A percentile compares a stretch with the other conserved stretches of the same genome.
Evolutionary conservation across 2,888 invertebrate species (phyloP).

Genomic region (Euclidia mi): DNA sequence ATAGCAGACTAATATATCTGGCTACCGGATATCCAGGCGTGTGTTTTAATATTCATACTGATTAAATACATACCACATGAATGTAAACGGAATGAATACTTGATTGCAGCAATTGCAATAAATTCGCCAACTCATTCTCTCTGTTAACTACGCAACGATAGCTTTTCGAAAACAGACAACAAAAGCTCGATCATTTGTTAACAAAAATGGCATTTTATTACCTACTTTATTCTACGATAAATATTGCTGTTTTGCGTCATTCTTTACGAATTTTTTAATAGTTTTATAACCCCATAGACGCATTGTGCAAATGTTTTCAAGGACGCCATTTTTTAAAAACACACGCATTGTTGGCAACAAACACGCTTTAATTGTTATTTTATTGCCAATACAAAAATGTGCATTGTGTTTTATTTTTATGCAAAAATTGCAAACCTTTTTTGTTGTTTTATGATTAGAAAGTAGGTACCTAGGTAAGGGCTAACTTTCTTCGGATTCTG

Average conservation of each 20-base stretch:
- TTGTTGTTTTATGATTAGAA: conserved; percentile 71
- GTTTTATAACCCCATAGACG: conserved; percentile 57
- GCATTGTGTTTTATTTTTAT: conserved; percentile 56
- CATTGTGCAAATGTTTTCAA: conserved; percentile 64
- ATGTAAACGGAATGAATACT: too few species aligned
- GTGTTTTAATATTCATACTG: too few species aligned
- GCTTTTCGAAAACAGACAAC: neutral
- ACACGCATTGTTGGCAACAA: conserved; percentile 43
- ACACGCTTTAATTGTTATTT: conserved; percentile 55
- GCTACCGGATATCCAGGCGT: too few species aligned
- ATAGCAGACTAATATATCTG: too few species aligned
- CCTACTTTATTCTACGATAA: neutral
- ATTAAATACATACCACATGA: too few species aligned
- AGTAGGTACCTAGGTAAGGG: conserved; percentile 69
- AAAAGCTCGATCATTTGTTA: neutral
- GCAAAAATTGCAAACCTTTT: conserved; percentile 69
- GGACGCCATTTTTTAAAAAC: conserved; percentile 42
- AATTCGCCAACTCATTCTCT: too few species aligned
- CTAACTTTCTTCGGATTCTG: conserved; percentile 53
- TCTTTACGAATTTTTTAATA: conserved; percentile 52
- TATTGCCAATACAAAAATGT: conserved; percentile 47
- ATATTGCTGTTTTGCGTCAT: conserved; percentile 44
- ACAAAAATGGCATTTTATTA: neutral
- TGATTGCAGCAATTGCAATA: too few species aligned
- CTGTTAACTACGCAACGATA: neutral